These are phyloP conservation scores for Parnassius mnemosyne DNA, from an alignment of 2,888 invertebrate genomes.

Conservation along the genomic window DNA sequence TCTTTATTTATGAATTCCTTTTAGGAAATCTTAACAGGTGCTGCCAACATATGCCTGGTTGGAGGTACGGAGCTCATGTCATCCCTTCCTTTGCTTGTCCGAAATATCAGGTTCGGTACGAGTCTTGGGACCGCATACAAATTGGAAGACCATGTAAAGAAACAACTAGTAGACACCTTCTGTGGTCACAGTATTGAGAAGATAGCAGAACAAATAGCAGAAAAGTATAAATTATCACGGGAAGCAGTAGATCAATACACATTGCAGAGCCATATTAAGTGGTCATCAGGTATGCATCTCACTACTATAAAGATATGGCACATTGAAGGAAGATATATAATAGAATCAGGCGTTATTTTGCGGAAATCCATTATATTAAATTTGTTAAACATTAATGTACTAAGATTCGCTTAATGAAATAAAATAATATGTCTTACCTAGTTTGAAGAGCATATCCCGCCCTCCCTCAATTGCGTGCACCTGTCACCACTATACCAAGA, in stretches of 20 bases:
- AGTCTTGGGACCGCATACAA: slow-evolving; percentile 86
- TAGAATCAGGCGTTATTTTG: too few relatives aligned
- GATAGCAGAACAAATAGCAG: slow-evolving; percentile 92
- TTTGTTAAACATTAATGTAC: too few relatives aligned
- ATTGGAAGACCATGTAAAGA: slow-evolving; percentile 86
- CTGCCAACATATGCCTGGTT: slow-evolving; percentile 89
- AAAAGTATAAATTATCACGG: slow-evolving; percentile 85
- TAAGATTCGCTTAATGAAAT: too few relatives aligned
- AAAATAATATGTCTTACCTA: too few relatives aligned
- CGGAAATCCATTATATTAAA: too few relatives aligned
- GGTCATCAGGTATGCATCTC: slow-evolving; percentile 86
- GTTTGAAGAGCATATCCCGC: too few relatives aligned
- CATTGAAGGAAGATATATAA: too few relatives aligned
- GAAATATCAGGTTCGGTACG: slow-evolving; percentile 94
- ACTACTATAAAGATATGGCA: too few relatives aligned
- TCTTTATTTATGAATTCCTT: slow-evolving; percentile 4
- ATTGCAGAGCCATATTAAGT: slow-evolving; percentile 88
- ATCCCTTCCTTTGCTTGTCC: slow-evolving; percentile 89
- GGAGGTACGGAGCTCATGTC: slow-evolving; percentile 98
- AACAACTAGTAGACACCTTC: slow-evolving; percentile 84
- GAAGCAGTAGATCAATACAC: slow-evolving; percentile 92
- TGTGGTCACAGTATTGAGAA: slow-evolving; percentile 93
- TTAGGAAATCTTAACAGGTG: slow-evolving; percentile 91
- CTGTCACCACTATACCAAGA: too few relatives aligned
- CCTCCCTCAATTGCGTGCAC: too few relatives aligned